Percentiles rank a stretch among this genome's conserved stretches.
These are phyloP conservation scores for Corythornis madagascariensis DNA, from an alignment of 2,113 vertebrate genomes.

Conservation along the genomic window DNA sequence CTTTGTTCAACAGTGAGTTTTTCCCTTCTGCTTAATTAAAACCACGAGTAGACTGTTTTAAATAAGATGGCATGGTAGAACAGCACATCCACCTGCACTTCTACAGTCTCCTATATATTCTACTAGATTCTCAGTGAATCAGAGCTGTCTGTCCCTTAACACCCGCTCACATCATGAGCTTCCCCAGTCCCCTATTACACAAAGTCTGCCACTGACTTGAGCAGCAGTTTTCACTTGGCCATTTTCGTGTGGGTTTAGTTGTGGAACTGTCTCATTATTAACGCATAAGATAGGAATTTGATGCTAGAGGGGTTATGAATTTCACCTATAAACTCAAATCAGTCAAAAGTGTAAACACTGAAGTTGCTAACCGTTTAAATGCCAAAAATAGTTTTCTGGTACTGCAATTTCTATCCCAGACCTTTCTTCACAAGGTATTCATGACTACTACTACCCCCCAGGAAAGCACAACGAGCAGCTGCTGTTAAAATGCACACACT, in stretches of 20 bases:
- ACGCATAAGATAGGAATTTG: neutral
- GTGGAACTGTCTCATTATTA: neutral
- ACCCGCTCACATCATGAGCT: neutral
- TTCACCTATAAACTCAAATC: neutral
- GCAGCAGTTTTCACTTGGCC: neutral
- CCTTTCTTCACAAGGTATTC: neutral
- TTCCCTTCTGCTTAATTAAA: slow-evolving; percentile 26
- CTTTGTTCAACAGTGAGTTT: neutral
- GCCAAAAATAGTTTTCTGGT: neutral
- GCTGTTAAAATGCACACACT: neutral
- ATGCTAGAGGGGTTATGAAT: neutral
- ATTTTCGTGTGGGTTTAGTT: neutral
- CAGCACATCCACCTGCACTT: neutral
- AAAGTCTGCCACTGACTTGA: neutral
- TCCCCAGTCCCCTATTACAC: neutral
- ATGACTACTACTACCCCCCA: neutral
- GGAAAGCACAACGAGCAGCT: neutral
- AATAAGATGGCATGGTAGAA: neutral
- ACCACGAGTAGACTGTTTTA: neutral
- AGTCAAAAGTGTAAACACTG: neutral
- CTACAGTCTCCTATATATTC: neutral
- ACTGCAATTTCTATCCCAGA: neutral
- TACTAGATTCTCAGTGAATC: neutral
- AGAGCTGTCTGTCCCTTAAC: neutral
- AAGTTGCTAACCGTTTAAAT: neutral